A percentile compares a stretch with the other conserved stretches of the same genome.
phyloP scores from a whole-genome alignment of 2,797 vertebrate genomes.

The Sylvia borin region DNA sequence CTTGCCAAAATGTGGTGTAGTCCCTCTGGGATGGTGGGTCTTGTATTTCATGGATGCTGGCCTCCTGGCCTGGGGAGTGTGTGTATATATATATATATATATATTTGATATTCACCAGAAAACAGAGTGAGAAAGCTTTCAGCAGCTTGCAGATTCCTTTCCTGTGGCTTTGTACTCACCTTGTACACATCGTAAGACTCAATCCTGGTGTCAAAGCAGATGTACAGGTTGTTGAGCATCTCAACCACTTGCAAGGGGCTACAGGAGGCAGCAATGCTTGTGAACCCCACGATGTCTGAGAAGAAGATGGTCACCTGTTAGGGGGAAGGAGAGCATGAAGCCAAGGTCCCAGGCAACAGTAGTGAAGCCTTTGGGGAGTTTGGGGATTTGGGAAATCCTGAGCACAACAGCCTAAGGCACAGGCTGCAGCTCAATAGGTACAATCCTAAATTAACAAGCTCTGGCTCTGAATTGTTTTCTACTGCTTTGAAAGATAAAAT shows the following conservation, averaged over 20 bases:
- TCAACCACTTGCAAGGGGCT: slow-evolving; percentile 87
- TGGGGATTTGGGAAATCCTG: not conserved
- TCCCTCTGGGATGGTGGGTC: fast-evolving
- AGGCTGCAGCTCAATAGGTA: not conserved
- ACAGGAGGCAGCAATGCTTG: slow-evolving; percentile 88
- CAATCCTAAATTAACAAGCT: not conserved
- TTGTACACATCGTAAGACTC: slow-evolving; percentile 90
- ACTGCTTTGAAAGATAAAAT: not conserved
- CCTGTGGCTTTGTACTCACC: slow-evolving; percentile 67
- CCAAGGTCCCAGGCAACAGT: not conserved
- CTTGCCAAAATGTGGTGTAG: not conserved
- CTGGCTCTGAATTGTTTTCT: not conserved
- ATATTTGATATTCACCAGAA: not conserved
- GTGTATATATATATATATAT: not conserved
- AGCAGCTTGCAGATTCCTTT: not conserved
- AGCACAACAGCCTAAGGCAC: not conserved
- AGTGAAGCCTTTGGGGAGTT: not conserved
- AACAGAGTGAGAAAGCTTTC: not conserved
- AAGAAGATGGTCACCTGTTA: slow-evolving; percentile 90
- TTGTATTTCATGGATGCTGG: not conserved
- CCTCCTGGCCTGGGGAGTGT: not conserved
- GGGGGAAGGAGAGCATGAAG: not conserved
- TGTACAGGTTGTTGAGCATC: slow-evolving; percentile 89
- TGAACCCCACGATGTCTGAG: slow-evolving; percentile 91
- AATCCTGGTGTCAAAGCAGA: slow-evolving; percentile 90